Percentiles rank a stretch among this genome's conserved stretches.
These are phyloP conservation scores for Spinus olivaceus DNA, from an alignment of 2,797 vertebrate genomes.

Conservation along the genomic window DNA sequence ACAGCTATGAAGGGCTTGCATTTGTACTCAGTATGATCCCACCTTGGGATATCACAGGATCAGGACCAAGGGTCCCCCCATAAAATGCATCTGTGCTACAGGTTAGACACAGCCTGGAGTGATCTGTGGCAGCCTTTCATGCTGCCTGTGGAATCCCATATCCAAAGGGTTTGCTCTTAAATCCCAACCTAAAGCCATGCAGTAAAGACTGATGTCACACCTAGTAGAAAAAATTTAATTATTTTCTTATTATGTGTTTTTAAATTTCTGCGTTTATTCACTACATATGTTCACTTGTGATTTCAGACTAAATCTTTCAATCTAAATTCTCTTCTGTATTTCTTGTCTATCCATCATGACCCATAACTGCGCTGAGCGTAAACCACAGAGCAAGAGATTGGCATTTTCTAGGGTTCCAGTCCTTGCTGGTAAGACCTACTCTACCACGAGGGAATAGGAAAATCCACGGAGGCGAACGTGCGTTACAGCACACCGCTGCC, in stretches of 20 bases:
- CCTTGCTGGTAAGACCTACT: not conserved
- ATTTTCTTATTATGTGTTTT: not conserved
- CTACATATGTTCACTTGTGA: not conserved
- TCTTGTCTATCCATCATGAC: fast-evolving
- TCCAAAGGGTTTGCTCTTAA: not conserved
- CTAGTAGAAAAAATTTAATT: not conserved
- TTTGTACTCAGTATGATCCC: not conserved
- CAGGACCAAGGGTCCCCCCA: not conserved
- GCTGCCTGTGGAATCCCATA: not conserved
- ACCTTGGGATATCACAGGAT: not conserved
- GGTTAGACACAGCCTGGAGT: not conserved
- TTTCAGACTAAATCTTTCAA: not conserved
- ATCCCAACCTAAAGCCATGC: not conserved
- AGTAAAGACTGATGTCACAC: not conserved
- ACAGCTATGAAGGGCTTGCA: not conserved
- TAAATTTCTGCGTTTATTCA: not conserved
- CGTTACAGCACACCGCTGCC: not conserved
- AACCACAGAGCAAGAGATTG: fast-evolving
- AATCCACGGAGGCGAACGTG: not conserved
- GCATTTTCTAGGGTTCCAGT: not conserved
- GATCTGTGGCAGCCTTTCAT: not conserved
- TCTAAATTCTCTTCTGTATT: not conserved
- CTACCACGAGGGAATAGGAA: not conserved
- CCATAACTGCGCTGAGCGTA: fast-evolving
- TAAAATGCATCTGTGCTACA: not conserved